Evolutionary conservation across 2,797 vertebrate genomes (phyloP), one percentile per base, ranked within the genome.

Genomic region (Salmo trutta): DNA sequence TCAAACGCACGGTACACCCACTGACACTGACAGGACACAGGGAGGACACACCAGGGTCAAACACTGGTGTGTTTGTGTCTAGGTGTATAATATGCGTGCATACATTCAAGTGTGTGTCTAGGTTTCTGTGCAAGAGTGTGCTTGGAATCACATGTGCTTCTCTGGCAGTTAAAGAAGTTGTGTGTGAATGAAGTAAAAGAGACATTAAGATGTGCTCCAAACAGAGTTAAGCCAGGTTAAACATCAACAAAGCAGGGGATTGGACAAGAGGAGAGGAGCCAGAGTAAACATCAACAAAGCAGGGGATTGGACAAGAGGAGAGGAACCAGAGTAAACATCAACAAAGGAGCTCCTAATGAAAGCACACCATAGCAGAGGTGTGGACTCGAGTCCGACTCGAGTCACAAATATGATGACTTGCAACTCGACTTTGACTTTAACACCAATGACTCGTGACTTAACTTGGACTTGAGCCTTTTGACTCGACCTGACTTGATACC

Each of bases 1-100:
- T 99, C 98, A 12, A 96, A 95, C 4, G 95, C 94, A 33, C 96
- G 94, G 88, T 97, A 98, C 71, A 96, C 95, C 98, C 98, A 99
- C 87, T 96, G 96, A 68, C 94, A 95, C 97, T 98, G 91, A n/a
- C 56, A 16, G 67, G 52, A 76, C 53, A 51, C 31, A 51, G 19
- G 19, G 56, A 56, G 64, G 68, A 14, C 36, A 69, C 54, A 4
- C 62, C 7, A 31, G 68, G 7, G 31, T 70, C 33, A 41, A 70
- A 36, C 33, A 21, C 19, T 14, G n/a, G 1, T 74, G 56, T 47
- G 21, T 75, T 54, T 65, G 16, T 65, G 56, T 74, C 31, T 12
- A 47, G 41, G 10, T 47, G 41, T 47, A 47, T 47, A 47, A 47
- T 47, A 47, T 47, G 41, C 10, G 41, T 47, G 41, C 41, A 47